Evolutionary conservation across 2,113 vertebrate genomes (phyloP), one percentile per base, ranked within the genome.

Genomic region (Carettochelys insculpta): DNA sequence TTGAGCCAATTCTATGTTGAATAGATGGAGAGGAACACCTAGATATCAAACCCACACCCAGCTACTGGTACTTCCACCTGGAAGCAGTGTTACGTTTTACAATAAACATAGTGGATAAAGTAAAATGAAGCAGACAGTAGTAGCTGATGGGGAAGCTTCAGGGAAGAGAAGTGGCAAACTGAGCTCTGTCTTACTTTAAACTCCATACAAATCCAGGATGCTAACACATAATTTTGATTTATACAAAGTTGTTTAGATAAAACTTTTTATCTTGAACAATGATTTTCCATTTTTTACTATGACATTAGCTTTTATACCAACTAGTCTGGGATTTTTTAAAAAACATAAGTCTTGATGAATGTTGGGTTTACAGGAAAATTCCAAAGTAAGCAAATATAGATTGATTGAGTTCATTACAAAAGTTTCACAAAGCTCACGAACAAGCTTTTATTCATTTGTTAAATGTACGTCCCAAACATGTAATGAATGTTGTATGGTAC

Each of bases 261-360:
- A 61, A 58, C 17, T 38, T 29, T 8, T n/a, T n/a, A n/a, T n/a
- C n/a, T n/a, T n/a, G n/a, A n/a, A 0, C 1, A 90, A 4, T 38
- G 86, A 12, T 31, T 3, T 82, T 90, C 89, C 93, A 19, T 89
- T 12, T 85, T 8, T 71, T 41, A 27, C 54, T 86, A 61, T 47
- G 61, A 82, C 5, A 88, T 12, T 38, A 71, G 5, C 19, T 41
- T 7, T 71, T 71, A 71, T 24, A 41, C 5, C n/a, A 71, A 41
- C 19, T 71, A 71, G 17, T 22, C 24, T 71, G 65, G 20, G 24
- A 20, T 65, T 65, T 65, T 65, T n/a, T n/a, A n/a, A n/a, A n/a
- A 68, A 68, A 20, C 10, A 17, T 68, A 16, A 68, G 19, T 19
- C 17, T 38, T 68, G 27, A 58, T 68, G 54, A 58, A 13, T 58